These are phyloP conservation scores for Aphis craccivora DNA, from an alignment of 1,140 invertebrate genomes.

Conservation along the genomic window DNA sequence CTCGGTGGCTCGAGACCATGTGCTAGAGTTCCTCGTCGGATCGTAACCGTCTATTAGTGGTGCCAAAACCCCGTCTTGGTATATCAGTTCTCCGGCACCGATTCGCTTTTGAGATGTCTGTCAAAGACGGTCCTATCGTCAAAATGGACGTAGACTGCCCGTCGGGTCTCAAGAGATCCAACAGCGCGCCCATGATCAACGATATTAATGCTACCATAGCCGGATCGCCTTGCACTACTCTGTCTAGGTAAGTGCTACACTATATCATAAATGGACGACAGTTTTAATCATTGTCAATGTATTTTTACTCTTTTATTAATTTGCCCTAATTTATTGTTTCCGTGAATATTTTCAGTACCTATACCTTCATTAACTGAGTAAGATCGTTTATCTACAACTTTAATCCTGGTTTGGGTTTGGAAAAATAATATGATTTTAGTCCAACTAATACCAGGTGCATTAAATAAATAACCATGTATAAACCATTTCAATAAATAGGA, in stretches of 20 bases:
- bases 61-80: neutral
- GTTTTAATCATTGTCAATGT: neutral
- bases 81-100: neutral
- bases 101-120: constrained; percentile 24
- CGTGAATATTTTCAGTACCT: neutral
- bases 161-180: constrained; percentile 77
- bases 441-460: neutral
- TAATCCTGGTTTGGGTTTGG: constrained; percentile 35
- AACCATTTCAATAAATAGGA: neutral
- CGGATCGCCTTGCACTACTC: constrained; percentile 61
- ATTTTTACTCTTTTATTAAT: neutral
- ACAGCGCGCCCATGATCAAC: constrained; percentile 85
- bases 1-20: neutral
- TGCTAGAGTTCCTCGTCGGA: neutral
- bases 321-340: neutral
- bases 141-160: constrained; percentile 70
- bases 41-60: neutral
- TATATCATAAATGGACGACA: neutral
- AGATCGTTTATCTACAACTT: neutral
- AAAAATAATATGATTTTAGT: constrained; percentile 31
- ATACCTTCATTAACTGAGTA: neutral
- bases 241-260: constrained; percentile 24
- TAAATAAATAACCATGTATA: neutral
- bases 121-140: constrained; percentile 59
- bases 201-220: constrained; percentile 67